Evolutionary conservation across 92 coral and sea anemone species (phyloP).

Genomic region (Epizoanthus rinbou): DNA sequence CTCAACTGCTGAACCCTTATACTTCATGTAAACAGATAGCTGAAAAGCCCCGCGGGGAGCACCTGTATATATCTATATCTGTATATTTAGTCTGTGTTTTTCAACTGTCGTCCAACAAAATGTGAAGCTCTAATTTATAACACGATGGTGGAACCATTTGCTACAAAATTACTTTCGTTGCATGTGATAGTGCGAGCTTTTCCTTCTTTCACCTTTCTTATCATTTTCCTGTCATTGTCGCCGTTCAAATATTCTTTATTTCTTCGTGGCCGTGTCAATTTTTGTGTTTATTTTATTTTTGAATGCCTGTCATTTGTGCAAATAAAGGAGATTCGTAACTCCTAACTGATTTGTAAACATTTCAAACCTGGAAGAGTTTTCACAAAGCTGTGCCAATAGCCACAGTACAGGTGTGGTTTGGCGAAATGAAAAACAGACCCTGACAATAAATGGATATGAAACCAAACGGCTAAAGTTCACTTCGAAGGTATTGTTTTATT

Average conservation of each 20-base stretch:
- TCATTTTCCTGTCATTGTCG: too few species aligned
- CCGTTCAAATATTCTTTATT: background rate
- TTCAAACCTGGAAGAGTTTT: constrained; percentile 9
- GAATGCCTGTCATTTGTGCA: background rate
- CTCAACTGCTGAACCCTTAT: too few species aligned
- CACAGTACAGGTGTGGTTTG: background rate
- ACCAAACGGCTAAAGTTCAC: background rate
- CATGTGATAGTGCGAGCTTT: too few species aligned
- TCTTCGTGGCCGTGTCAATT: background rate
- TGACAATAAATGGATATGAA: background rate
- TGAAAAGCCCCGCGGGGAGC: too few species aligned
- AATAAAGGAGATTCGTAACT: background rate
- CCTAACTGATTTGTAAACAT: background rate
- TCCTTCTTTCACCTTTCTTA: background rate
- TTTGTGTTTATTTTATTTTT: background rate
- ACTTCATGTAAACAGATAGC: too few species aligned
- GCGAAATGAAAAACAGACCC: background rate
- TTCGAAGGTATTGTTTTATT: background rate
- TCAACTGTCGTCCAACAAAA: too few species aligned
- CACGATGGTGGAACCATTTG: too few species aligned
- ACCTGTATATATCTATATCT: too few species aligned
- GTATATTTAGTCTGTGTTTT: too few species aligned
- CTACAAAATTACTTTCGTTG: too few species aligned
- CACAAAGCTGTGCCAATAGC: constrained; percentile 3
- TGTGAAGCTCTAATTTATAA: too few species aligned